Base-by-base conservation (phyloP, 2,888 invertebrate genomes). In the Hirtodrosophila duncani region DNA sequence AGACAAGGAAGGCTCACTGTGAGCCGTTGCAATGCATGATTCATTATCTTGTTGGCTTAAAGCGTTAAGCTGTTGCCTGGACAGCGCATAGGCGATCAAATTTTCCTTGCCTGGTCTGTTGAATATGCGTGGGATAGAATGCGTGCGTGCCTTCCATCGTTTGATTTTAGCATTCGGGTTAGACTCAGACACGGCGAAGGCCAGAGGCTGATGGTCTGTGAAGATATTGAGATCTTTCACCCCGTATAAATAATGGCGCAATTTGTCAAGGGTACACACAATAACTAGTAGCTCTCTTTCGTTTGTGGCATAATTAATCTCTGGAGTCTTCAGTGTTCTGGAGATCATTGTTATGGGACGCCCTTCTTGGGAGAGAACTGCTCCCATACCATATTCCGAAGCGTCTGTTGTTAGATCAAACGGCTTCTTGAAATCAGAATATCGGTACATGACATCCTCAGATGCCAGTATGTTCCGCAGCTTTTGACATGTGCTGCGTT, bases 1-100 rank as follows among this genome's bases (percentile, higher is more conserved):
- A 1, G 63, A 58, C 5, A 63, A 26, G 7, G 62, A 59, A n/a
- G 23, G 23, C 13, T 62, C 51, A 14, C 60, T 64, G 26, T 61
- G 38, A 3, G 46, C 21, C 3, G 57, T 57, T 2, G 45, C 53
- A 1, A 41, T 10, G 7, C 41, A 44, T 0, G 41, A 49, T 6
- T 31, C 27, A 2, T 11, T 0, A 7, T 39, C 10, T 2, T 41
- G 20, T 6, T n/a, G n/a, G n/a, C n/a, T n/a, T n/a, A 59, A 5
- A 3, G 45, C 24, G 5, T 46, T 50, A 1, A 56, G 7, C 0
- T 41, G 29, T 13, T 50, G 49, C 0, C 60, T 16, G 2, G 41
- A 56, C 8, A 51, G 2, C 8, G 41, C 43, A 14, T 51, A 49
- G 0, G 55, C 38, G 1, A 59, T 42, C 1, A 24, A n/a, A 8